These are phyloP conservation scores for Microctonus brassicae DNA, from an alignment of 2,888 invertebrate genomes.

Conservation along the genomic window DNA sequence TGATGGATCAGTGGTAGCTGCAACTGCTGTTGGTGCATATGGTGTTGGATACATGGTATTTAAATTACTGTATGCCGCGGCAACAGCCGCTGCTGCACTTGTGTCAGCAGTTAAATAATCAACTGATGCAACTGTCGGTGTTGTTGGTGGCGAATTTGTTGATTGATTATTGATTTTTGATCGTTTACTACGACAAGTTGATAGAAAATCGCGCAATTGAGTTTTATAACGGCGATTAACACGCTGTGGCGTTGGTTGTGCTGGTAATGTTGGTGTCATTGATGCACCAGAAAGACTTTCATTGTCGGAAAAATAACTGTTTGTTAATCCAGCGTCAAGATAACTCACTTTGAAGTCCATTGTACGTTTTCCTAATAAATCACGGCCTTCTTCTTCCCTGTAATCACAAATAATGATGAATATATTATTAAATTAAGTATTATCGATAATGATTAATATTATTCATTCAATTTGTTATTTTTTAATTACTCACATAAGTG, in stretches of 20 bases:
- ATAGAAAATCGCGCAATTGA: constrained; percentile 91
- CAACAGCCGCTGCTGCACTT: constrained; percentile 76
- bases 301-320: constrained; percentile 89
- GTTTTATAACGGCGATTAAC: constrained; percentile 90
- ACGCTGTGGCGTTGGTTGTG: constrained; percentile 81
- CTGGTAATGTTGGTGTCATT: constrained; percentile 71
- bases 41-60: constrained; percentile 86
- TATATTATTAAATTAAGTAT: neutral
- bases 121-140: constrained; percentile 74
- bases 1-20: constrained; percentile 77
- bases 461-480: neutral
- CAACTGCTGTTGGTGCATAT: constrained; percentile 82
- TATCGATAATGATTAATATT: neutral
- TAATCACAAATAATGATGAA: no score
- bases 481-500: constrained; percentile 88
- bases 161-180: constrained; percentile 69
- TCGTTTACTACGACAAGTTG: constrained; percentile 90
- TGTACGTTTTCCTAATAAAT: constrained; percentile 95
- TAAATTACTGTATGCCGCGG: constrained; percentile 84
- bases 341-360: constrained; percentile 99
- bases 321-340: constrained; percentile 92
- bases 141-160: constrained; percentile 73
- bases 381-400: constrained; percentile 99
- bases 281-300: constrained; percentile 78
- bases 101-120: constrained; percentile 78